Evolutionary conservation across 2,797 vertebrate genomes (phyloP).

Genomic region (Bradypodion ventrale): DNA sequence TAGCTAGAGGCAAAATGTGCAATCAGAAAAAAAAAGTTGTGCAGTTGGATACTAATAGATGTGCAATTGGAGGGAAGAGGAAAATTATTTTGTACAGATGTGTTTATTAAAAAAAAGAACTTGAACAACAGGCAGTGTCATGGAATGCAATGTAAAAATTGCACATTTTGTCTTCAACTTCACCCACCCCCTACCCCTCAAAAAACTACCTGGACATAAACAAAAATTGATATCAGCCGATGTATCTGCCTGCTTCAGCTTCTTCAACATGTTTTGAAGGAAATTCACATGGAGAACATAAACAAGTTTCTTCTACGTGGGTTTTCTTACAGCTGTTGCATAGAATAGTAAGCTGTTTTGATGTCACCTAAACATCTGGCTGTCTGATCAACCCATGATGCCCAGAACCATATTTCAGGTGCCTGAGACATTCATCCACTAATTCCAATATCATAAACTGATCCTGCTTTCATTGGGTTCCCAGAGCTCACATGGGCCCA

Average conservation of each 20-base stretch:
- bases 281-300: too few species aligned
- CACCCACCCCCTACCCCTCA: too few species aligned
- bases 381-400: too few species aligned
- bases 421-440: slow-evolving; percentile 8
- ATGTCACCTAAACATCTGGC: not conserved
- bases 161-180: too few species aligned
- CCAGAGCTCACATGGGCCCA: not conserved
- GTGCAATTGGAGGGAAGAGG: too few species aligned
- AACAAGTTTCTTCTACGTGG: not conserved
- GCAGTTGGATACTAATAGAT: too few species aligned
- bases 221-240: not conserved
- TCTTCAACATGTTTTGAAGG: not conserved
- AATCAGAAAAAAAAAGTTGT: too few species aligned
- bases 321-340: not conserved
- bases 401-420: not conserved
- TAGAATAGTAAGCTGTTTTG: not conserved
- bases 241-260: not conserved
- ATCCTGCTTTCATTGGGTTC: not conserved
- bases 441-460: not conserved
- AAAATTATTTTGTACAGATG: too few species aligned
- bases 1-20: too few species aligned
- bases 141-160: too few species aligned
- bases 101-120: too few species aligned
- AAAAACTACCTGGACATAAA: not conserved
- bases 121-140: not conserved